These are phyloP conservation scores for Lacanobia oleracea DNA, from an alignment of 2,888 invertebrate species.

Conservation along the genomic window DNA sequence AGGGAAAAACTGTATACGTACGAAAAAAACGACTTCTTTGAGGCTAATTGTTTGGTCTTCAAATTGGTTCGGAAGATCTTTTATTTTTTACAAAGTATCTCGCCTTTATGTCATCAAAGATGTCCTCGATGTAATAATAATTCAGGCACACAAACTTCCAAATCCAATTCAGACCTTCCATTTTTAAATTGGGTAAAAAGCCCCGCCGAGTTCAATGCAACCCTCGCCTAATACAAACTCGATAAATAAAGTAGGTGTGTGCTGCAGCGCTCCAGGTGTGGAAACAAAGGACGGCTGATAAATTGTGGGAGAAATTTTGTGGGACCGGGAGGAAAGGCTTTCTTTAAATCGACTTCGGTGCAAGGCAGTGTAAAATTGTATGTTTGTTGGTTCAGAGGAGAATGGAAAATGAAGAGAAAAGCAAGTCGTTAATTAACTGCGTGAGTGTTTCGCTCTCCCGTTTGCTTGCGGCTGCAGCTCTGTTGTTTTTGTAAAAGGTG, in stretches of 20 bases:
- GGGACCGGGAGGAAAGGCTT: constrained; percentile 26
- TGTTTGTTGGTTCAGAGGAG: constrained; percentile 18
- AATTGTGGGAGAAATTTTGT: constrained; percentile 62
- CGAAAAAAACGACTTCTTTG: constrained; percentile 20
- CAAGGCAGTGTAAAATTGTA: constrained; percentile 13
- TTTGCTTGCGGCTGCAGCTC: constrained; percentile 9
- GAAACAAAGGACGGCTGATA: constrained; percentile 65
- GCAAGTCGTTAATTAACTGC: constrained; percentile 45
- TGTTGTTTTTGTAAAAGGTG: constrained; percentile 4
- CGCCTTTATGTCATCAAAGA: not conserved
- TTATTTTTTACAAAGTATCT: too few species aligned
- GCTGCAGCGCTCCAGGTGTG: constrained; percentile 55
- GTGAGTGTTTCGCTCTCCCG: constrained; percentile 11
- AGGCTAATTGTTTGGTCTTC: constrained; percentile 8
- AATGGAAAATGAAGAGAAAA: constrained; percentile 13
- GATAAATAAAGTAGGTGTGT: constrained; percentile 59
- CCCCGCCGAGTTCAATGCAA: constrained; percentile 8
- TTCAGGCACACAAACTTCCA: not conserved
- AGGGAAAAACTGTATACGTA: constrained; percentile 21
- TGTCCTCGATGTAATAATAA: not conserved
- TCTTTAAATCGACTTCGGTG: constrained; percentile 51
- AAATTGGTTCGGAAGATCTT: constrained; percentile 9
- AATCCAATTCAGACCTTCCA: constrained; percentile 1
- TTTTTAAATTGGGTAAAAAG: constrained; percentile 7
- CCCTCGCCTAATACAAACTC: constrained; percentile 23